These are phyloP conservation scores for Cetoscarus ocellatus DNA, from an alignment of 2,797 vertebrate genomes.

Conservation along the genomic window DNA sequence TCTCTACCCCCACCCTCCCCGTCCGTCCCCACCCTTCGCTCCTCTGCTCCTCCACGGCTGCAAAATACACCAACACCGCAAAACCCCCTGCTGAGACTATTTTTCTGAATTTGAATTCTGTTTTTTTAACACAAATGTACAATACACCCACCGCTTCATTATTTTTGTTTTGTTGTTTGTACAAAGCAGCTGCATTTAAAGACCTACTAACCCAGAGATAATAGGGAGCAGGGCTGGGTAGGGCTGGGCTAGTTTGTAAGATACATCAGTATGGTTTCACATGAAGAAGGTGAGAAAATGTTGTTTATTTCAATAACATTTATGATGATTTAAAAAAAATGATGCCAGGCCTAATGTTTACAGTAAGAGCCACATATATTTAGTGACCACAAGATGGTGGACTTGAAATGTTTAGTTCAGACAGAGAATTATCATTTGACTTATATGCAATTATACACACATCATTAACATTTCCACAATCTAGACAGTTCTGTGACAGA, in stretches of 20 bases:
- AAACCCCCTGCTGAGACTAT: slow-evolving; percentile 56
- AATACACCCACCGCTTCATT: not conserved
- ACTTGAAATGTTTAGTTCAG: no score
- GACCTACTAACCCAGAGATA: slow-evolving; percentile 69
- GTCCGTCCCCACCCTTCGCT: slow-evolving; percentile 37
- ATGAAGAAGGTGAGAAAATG: no score
- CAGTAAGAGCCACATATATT: no score
- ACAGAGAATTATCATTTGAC: no score
- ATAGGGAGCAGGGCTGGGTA: slow-evolving; percentile 41
- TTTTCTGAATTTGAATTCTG: slow-evolving; percentile 43
- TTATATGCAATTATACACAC: no score
- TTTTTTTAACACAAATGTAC: slow-evolving; percentile 38
- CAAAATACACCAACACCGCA: slow-evolving; percentile 13
- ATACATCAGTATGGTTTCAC: slow-evolving; percentile 15
- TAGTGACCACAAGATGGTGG: no score
- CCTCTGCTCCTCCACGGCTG: slow-evolving; percentile 11
- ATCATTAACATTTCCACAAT: no score
- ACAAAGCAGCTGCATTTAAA: slow-evolving; percentile 25
- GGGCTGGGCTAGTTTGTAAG: slow-evolving; percentile 45
- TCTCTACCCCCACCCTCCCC: slow-evolving; percentile 52
- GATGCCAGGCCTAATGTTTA: no score
- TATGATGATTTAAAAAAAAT: no score
- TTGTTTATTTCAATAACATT: no score
- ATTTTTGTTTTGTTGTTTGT: slow-evolving; percentile 26
- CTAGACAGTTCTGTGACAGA: no score